Conservation (phyloP, 2,113 vertebrate genomes). For the Cyphomyrus discorhynchus region DNA sequence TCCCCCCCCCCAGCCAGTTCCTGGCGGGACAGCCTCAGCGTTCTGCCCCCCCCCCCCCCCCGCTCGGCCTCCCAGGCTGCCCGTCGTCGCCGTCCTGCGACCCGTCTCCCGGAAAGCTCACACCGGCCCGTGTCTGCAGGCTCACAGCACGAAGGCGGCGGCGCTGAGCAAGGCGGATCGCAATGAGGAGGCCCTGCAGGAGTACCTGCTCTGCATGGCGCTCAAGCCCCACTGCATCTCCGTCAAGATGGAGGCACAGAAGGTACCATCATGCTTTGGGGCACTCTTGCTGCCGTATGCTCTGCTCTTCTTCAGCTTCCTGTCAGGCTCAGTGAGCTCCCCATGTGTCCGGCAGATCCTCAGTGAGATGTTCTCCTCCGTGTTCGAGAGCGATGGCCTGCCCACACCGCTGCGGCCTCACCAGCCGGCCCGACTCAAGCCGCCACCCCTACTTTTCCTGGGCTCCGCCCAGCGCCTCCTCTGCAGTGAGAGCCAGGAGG, state of each 20-base stretch:
- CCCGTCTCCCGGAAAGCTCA: neutral
- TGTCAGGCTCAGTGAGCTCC: neutral
- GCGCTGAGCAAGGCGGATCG: conserved; percentile 70
- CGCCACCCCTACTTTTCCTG: conserved; percentile 55
- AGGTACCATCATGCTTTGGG: conserved; percentile 53
- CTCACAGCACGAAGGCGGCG: conserved; percentile 75
- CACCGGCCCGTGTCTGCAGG: conserved; percentile 51
- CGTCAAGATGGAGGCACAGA: conserved; percentile 81
- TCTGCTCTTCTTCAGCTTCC: neutral
- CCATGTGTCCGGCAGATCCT: conserved; percentile 64
- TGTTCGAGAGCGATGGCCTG: conserved; percentile 73
- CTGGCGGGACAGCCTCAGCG: neutral
- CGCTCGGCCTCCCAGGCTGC: neutral
- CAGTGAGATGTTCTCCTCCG: conserved; percentile 80
- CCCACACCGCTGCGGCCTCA: conserved; percentile 63
- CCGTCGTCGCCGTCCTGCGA: neutral
- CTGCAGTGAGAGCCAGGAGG: conserved; percentile 45
- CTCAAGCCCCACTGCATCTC: conserved; percentile 80
- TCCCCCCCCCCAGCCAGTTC: neutral
- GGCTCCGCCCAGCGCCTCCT: conserved; percentile 52
- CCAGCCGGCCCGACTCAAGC: conserved; percentile 65
- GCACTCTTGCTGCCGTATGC: neutral
- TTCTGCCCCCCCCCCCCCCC: neutral
- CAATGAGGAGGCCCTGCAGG: conserved; percentile 77
- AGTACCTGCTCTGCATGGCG: conserved; percentile 79